Percentiles rank a stretch among this genome's conserved stretches.
These are phyloP conservation scores for Brachyrhaphis roseni DNA, from an alignment of 2,797 vertebrate genomes.

Conservation along the genomic window DNA sequence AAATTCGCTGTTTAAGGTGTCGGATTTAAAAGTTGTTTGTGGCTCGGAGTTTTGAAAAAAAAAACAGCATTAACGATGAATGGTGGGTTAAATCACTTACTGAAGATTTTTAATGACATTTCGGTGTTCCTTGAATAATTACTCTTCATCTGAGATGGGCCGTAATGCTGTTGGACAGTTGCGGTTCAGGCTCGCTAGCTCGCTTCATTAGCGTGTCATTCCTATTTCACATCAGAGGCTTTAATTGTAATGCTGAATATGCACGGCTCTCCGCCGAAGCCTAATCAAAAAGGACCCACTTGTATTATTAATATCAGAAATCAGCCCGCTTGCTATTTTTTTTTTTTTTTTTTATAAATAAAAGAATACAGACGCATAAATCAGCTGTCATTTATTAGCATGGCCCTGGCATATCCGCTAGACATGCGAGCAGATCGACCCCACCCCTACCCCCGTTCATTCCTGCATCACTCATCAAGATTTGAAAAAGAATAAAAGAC, in stretches of 20 bases:
- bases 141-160: conserved; percentile 99
- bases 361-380: conserved; percentile 99
- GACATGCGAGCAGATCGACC: conserved; percentile 89
- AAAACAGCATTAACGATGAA: conserved; percentile 88
- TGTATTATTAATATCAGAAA: conserved; percentile 99
- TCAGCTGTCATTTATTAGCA: conserved; percentile 99
- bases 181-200: conserved; percentile 99
- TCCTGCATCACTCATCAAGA: conserved; percentile 94
- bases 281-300: conserved; percentile 99
- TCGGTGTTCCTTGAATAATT: conserved; percentile 99
- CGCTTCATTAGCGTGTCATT: conserved; percentile 99
- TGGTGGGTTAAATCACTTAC: conserved; percentile 99
- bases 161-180: conserved; percentile 99
- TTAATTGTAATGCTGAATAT: conserved; percentile 99
- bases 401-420: conserved; percentile 97
- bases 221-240: conserved; percentile 99
- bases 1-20: conserved; percentile 65
- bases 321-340: conserved; percentile 99
- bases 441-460: conserved; percentile 82
- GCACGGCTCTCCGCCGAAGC: conserved; percentile 97
- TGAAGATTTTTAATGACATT: conserved; percentile 99
- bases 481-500: conserved; percentile 85
- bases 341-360: conserved; percentile 99
- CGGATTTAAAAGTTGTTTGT: conserved; percentile 74
- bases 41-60: conserved; percentile 66